A percentile compares a stretch with the other conserved stretches of the same genome.
Evolutionary conservation across 2,113 vertebrate genomes (phyloP).

Genomic region (Gymnobelideus leadbeateri): DNA sequence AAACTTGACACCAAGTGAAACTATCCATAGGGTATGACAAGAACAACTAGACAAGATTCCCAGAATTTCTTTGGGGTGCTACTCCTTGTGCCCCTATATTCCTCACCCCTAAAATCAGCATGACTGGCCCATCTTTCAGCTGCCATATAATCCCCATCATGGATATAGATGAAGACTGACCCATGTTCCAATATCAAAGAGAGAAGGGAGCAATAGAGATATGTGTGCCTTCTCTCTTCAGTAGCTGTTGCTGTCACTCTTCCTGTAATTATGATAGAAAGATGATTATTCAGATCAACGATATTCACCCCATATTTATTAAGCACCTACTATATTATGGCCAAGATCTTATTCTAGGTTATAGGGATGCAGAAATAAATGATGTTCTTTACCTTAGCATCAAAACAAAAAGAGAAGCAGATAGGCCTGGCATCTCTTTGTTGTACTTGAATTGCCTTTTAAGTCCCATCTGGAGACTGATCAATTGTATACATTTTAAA

Average conservation of each 20-base stretch:
- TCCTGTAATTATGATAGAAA: not conserved
- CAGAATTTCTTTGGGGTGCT: not conserved
- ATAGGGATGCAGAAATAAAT: not conserved
- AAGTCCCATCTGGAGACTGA: not conserved
- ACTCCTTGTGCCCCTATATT: not conserved
- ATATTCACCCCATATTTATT: not conserved
- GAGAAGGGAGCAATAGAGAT: not conserved
- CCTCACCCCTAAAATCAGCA: not conserved
- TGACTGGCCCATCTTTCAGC: not conserved
- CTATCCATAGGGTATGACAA: not conserved
- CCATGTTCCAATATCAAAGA: not conserved
- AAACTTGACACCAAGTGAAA: not conserved
- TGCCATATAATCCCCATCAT: not conserved
- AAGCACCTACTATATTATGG: not conserved
- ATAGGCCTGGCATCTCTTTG: not conserved
- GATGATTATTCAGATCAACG: not conserved
- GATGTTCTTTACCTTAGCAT: not conserved
- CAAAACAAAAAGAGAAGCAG: constrained; percentile 5
- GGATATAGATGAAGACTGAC: not conserved
- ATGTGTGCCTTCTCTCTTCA: not conserved
- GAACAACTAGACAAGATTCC: not conserved
- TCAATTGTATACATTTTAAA: not conserved
- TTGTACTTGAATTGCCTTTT: not conserved
- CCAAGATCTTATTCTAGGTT: not conserved
- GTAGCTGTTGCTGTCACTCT: not conserved